These are phyloP conservation scores for Drosophila monieri DNA, from an alignment of 2,888 invertebrate genomes.

Conservation along the genomic window DNA sequence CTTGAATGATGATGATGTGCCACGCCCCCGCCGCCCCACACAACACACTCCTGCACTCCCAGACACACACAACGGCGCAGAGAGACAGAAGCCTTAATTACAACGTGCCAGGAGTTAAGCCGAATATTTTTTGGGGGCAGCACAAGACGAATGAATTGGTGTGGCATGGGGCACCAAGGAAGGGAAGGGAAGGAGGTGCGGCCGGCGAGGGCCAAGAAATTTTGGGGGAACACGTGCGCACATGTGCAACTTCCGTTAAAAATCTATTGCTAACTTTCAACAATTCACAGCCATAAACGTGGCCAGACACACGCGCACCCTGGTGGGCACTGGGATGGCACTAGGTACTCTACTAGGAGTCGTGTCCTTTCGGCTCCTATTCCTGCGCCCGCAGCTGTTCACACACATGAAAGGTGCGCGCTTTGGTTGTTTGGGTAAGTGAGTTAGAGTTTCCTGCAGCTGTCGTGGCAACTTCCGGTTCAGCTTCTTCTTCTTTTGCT, in stretches of 20 bases:
- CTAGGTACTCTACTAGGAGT: neutral
- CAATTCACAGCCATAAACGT: slow-evolving; percentile 63
- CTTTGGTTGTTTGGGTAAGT: slow-evolving; percentile 65
- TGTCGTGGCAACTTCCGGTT: slow-evolving; percentile 79
- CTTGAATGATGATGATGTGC: slow-evolving; percentile 78
- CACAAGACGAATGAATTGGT: slow-evolving; percentile 34
- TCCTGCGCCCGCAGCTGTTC: slow-evolving; percentile 36
- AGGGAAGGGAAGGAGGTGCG: slow-evolving; percentile 16
- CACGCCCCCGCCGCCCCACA: slow-evolving; percentile 59
- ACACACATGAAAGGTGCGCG: slow-evolving; percentile 48
- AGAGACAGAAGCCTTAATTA: slow-evolving; percentile 61
- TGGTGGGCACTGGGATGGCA: neutral
- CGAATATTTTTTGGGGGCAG: slow-evolving; percentile 29
- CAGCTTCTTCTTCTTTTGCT: slow-evolving; percentile 50
- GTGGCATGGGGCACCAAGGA: neutral
- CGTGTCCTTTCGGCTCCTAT: slow-evolving; percentile 15
- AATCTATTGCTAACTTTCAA: slow-evolving; percentile 80
- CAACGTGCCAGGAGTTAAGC: slow-evolving; percentile 53
- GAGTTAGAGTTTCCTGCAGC: slow-evolving; percentile 80
- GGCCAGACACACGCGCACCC: slow-evolving; percentile 41
- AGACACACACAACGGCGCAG: slow-evolving; percentile 8
- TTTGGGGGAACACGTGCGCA: slow-evolving; percentile 72
- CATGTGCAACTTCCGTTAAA: slow-evolving; percentile 81
- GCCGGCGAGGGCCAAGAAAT: slow-evolving; percentile 21
- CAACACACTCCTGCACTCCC: neutral